Evolutionary conservation across 2,113 vertebrate genomes (phyloP), one percentile per base, ranked within the genome.

Genomic region (Nyctibius bracteatus): DNA sequence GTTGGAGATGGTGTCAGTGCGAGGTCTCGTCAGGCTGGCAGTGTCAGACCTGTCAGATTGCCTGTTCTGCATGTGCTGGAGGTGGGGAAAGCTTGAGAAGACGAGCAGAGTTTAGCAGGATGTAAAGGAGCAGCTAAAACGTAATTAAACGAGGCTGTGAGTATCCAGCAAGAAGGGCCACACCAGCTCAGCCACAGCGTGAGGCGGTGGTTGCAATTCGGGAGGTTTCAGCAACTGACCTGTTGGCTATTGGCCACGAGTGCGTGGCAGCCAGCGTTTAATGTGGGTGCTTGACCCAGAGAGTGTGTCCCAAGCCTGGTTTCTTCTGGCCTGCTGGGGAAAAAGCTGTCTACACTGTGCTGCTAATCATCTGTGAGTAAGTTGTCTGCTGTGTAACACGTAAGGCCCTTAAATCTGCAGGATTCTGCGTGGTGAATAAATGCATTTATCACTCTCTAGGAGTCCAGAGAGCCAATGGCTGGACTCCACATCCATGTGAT

Each of bases 181-280:
- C 33, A 18, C 3, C 41, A 39, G 44, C 57, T 9, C 43, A 16
- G 68, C 63, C 54, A 3, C 16, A 9, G 43, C 4, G 18, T 0
- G 3, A 25, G 57, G 16, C 2, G 3, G 74, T 17, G 70, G 3
- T 25, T n/a, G 63, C 0, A 0, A 4, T 28, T 73, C 51, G 30
- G 74, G 72, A 65, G 65, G 35, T 23, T 51, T 28, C 82, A 47
- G 77, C 63, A 73, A 19, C 18, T 37, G 20, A 41, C 8, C 30
- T 47, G 61, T 6, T 21, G 75, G 55, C 68, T 16, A 0, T 2
- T 28, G 57, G 84, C 37, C 1, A 0, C 2, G 39, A 51, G 12
- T 3, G 15, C 8, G 1, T 12, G 22, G 49, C 35, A 37, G 81
- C 17, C 52, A 22, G 30, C 31, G 28, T 55, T 70, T 46, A 17